These are phyloP conservation scores for Trachemys scripta DNA, from an alignment of 2,113 vertebrate genomes.

Conservation along the genomic window DNA sequence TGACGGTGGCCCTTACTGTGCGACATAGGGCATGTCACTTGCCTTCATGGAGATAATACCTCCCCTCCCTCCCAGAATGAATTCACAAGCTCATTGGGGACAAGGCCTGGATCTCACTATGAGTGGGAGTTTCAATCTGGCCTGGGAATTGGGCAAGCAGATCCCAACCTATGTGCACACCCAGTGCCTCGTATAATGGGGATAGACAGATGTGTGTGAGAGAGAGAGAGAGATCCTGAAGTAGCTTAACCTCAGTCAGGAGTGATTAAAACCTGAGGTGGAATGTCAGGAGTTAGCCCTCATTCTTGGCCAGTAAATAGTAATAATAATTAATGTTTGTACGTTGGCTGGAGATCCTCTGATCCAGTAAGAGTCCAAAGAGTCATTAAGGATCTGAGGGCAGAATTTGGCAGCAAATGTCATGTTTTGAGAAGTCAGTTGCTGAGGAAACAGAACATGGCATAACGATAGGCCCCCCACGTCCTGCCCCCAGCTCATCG, in stretches of 20 bases:
- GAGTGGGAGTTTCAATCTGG: not conserved
- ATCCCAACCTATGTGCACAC: not conserved
- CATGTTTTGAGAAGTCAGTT: not conserved
- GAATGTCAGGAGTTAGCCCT: too few species aligned
- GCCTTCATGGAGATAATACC: not conserved
- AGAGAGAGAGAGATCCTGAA: not conserved
- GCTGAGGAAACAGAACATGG: not conserved
- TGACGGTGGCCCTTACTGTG: not conserved
- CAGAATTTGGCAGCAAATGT: not conserved
- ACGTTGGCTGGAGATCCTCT: not conserved
- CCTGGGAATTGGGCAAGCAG: not conserved
- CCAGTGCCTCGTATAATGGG: not conserved
- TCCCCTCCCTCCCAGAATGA: not conserved
- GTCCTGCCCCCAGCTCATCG: not conserved
- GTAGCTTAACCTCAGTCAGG: not conserved
- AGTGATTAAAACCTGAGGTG: too few species aligned
- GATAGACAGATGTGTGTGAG: not conserved
- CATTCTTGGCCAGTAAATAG: not conserved
- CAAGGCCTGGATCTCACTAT: not conserved
- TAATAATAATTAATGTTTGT: not conserved
- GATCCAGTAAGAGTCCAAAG: not conserved
- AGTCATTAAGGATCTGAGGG: not conserved
- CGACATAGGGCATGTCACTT: not conserved
- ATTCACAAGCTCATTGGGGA: not conserved
- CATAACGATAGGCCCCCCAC: not conserved